Evolutionary conservation across 2,888 invertebrate species (phyloP).

Genomic region (Cetonia aurata): DNA sequence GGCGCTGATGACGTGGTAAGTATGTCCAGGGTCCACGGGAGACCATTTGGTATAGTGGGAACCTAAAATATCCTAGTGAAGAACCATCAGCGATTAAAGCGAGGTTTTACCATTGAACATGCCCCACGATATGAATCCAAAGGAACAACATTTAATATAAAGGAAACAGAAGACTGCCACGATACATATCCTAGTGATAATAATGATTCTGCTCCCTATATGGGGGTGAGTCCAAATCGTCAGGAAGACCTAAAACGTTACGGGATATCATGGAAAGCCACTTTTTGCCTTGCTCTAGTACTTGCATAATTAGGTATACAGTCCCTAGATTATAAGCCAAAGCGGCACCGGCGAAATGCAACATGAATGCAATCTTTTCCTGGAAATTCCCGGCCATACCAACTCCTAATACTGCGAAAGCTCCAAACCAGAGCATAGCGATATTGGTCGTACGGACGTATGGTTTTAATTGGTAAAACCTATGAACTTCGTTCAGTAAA

Average conservation of each 20-base stretch:
- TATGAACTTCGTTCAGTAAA: conserved; percentile 44
- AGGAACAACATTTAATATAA: not conserved
- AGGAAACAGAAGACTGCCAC: not conserved
- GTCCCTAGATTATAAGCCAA: conserved; percentile 47
- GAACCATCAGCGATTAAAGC: not conserved
- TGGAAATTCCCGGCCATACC: conserved; percentile 51
- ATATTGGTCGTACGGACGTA: not conserved
- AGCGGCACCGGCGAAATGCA: conserved; percentile 49
- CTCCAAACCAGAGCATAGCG: conserved; percentile 45
- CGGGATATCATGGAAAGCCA: no score
- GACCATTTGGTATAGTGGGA: conserved; percentile 45
- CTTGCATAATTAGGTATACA: conserved; percentile 47
- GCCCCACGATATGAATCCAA: not conserved
- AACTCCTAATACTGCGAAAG: conserved; percentile 48
- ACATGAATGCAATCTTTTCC: conserved; percentile 44
- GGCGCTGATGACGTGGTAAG: conserved; percentile 43
- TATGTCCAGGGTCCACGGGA: conserved; percentile 46
- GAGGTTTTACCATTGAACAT: not conserved
- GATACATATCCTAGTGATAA: conserved; percentile 1
- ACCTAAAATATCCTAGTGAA: conserved; percentile 40
- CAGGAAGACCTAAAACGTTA: not conserved
- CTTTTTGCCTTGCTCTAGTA: conserved; percentile 12
- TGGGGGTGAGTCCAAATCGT: not conserved
- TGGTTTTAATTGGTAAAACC: not conserved
- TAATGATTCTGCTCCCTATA: not conserved